A percentile compares a stretch with the other conserved stretches of the same genome.
Evolutionary conservation across 2,888 invertebrate genomes (phyloP).

Genomic region (Drosophila ustulata): DNA sequence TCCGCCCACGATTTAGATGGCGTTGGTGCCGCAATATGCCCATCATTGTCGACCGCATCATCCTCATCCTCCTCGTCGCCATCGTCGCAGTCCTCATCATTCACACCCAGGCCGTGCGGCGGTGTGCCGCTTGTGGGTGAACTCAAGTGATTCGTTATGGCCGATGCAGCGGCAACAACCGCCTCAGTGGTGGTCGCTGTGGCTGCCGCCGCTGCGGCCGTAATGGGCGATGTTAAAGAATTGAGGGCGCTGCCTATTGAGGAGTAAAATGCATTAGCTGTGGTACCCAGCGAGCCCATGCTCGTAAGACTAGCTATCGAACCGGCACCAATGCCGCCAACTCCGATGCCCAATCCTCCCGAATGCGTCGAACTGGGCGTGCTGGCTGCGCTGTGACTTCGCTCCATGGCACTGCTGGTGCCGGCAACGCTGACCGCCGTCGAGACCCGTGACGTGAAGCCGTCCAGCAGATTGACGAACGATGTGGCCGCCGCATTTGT

Average conservation of each 20-base stretch:
- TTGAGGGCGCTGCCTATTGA: slow-evolving; percentile 82
- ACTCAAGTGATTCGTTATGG: slow-evolving; percentile 82
- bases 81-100: slow-evolving; percentile 76
- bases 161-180: slow-evolving; percentile 81
- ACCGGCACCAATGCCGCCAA: slow-evolving; percentile 59
- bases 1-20: slow-evolving; percentile 90
- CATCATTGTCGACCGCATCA: slow-evolving; percentile 75
- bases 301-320: slow-evolving; percentile 81
- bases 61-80: slow-evolving; percentile 76
- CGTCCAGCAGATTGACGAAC: slow-evolving; percentile 82
- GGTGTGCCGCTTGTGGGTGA: slow-evolving; percentile 82
- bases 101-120: slow-evolving; percentile 68
- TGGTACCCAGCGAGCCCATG: slow-evolving; percentile 79
- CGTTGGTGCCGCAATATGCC: slow-evolving; percentile 74
- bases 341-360: slow-evolving; percentile 36
- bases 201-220: slow-evolving; percentile 82
- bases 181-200: slow-evolving; percentile 82
- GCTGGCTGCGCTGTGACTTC: slow-evolving; percentile 78
- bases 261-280: slow-evolving; percentile 83
- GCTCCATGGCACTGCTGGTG: slow-evolving; percentile 52
- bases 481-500: slow-evolving; percentile 77
- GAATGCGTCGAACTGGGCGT: slow-evolving; percentile 79
- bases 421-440: slow-evolving; percentile 79
- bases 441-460: slow-evolving; percentile 82
- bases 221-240: slow-evolving; percentile 81